Evolutionary conservation across 2,797 vertebrate species (phyloP), one percentile per base, ranked within the genome.

Genomic region (Sternarchorhynchus goeldii): DNA sequence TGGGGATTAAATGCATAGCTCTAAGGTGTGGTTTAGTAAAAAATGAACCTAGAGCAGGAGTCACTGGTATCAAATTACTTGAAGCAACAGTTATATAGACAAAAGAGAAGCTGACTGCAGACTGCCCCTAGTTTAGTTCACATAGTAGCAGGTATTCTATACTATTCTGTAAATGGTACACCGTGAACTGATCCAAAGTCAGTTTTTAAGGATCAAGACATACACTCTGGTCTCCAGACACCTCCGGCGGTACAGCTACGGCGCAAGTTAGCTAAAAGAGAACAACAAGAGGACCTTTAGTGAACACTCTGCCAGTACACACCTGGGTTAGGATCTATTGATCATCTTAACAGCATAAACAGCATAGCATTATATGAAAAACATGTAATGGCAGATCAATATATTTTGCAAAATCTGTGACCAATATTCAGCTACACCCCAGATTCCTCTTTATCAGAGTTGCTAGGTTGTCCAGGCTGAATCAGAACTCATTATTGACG

Each of bases 151-250:
- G 50, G 12, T 58, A 4, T 32, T 55, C 0, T 73, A 18, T 18
- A 32, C 5, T 62, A 21, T 14, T 55, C 8, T 53, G 5, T 63
- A 70, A 45, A 75, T 17, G 55, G 20, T 5, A 53, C 31, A 58
- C 8, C 50, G 4, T 36, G 1, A 60, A 5, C 53, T 75, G 55
- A 65, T 39, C n/a, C 76, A 14, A n/a, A 57, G 39, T 20, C 25
- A 63, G 41, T 31, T 36, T 41, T 55, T 83, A 74, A 83, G 74
- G 34, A 82, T 6, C 76, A 6, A 68, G 45, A 73, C 91, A 86
- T 88, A 94, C 93, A 6, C 88, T 91, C 63, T 90, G 85, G 59
- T 93, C 93, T 79, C 91, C 91, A 5, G 93, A 93, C 76, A 93
- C 80, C 25, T 93, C 91, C 68, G 93, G 87, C 57, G 90, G 59